Evolutionary conservation across 2,888 invertebrate species (phyloP).

Genomic region (Ectemnius continuus): DNA sequence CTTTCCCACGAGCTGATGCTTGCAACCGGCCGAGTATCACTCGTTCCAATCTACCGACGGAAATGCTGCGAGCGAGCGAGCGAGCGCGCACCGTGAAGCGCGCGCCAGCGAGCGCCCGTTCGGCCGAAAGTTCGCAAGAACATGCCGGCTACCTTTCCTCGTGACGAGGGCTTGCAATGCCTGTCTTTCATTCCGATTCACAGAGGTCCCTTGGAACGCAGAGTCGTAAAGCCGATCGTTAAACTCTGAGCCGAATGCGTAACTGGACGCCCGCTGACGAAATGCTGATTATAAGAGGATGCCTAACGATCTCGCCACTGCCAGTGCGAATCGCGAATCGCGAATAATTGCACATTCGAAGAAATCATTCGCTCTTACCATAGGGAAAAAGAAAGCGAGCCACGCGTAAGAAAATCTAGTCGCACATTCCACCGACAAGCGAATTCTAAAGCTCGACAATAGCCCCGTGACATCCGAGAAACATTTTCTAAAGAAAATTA

Average conservation of each 20-base stretch:
- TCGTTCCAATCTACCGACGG: conserved; percentile 21
- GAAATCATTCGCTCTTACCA: too few relatives aligned
- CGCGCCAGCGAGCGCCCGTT: conserved; percentile 17
- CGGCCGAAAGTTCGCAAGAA: conserved; percentile 12
- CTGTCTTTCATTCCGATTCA: conserved; percentile 4
- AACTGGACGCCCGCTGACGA: conserved; percentile 7
- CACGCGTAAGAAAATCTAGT: background rate
- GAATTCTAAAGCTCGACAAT: background rate
- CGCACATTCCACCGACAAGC: background rate
- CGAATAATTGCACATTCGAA: too few relatives aligned
- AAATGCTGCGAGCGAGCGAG: conserved; percentile 16
- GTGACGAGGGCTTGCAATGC: background rate
- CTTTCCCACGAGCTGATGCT: conserved; percentile 30
- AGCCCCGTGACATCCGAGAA: background rate
- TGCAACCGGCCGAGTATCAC: conserved; percentile 18
- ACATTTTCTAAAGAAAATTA: background rate
- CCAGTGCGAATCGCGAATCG: too few relatives aligned
- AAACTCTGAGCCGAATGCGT: conserved; percentile 35
- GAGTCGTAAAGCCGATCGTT: conserved; percentile 62
- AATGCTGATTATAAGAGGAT: too few relatives aligned
- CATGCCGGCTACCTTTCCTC: background rate
- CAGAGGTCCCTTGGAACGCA: conserved; percentile 11
- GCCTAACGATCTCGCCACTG: too few relatives aligned
- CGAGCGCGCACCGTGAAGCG: conserved; percentile 5
- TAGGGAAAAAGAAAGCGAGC: too few relatives aligned